These are phyloP conservation scores for Orientallactaga bullata DNA, from an alignment of 2,113 vertebrate genomes.

Conservation along the genomic window DNA sequence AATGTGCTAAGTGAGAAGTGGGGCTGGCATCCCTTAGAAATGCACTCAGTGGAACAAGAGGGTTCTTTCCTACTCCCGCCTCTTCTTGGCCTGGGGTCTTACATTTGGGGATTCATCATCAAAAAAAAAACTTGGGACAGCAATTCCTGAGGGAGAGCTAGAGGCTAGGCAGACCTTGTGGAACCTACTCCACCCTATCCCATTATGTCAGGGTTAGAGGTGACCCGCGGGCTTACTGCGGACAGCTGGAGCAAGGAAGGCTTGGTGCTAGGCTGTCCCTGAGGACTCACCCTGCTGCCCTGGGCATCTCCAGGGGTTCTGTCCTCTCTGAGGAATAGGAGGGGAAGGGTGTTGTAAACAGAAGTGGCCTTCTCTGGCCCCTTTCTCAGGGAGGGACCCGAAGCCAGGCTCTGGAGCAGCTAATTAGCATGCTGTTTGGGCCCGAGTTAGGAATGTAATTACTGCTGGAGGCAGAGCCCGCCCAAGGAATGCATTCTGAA, in stretches of 20 bases:
- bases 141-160: too few species aligned
- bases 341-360: not conserved
- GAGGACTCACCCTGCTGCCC: not conserved
- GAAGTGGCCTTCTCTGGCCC: slow-evolving; percentile 77
- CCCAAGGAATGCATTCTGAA: slow-evolving; percentile 89
- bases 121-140: not conserved
- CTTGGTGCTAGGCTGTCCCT: not conserved
- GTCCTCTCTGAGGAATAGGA: slow-evolving; percentile 6
- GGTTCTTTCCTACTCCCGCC: not conserved
- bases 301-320: not conserved
- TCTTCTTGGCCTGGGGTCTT: not conserved
- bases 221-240: rapidly evolving
- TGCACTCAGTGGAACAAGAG: too few species aligned
- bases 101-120: not conserved
- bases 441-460: slow-evolving; percentile 95
- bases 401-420: slow-evolving; percentile 87
- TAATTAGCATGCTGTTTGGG: slow-evolving; percentile 93
- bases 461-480: slow-evolving; percentile 88
- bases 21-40: not conserved
- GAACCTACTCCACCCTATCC: too few species aligned
- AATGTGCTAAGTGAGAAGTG: rapidly evolving
- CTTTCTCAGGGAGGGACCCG: slow-evolving; percentile 84
- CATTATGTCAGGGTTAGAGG: too few species aligned
- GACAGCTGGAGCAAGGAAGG: rapidly evolving
- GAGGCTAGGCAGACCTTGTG: rapidly evolving